Evolutionary conservation across 1,140 invertebrate species (phyloP).

Genomic region (Drosophila bocki): DNA sequence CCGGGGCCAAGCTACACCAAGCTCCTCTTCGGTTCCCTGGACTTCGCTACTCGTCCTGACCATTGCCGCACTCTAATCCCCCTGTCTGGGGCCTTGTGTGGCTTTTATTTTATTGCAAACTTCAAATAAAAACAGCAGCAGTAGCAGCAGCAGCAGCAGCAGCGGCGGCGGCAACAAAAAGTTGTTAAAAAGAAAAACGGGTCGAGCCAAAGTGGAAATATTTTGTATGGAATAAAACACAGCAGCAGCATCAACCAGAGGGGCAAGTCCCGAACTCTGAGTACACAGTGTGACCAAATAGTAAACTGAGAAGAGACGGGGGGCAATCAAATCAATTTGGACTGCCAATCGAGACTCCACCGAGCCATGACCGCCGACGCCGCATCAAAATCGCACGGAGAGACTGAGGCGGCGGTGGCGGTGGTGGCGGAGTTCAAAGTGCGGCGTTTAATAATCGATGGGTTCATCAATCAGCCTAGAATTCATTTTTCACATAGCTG

Average conservation of each 20-base stretch:
- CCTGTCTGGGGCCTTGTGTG: constrained; percentile 49
- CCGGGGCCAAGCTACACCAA: constrained; percentile 29
- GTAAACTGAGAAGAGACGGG: constrained; percentile 11
- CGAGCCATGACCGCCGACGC: constrained; percentile 29
- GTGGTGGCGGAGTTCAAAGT: constrained; percentile 4
- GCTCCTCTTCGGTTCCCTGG: neutral
- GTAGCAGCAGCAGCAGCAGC: constrained; percentile 1
- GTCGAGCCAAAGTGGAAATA: constrained; percentile 28
- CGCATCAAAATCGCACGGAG: constrained; percentile 26
- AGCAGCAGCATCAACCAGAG: constrained; percentile 6
- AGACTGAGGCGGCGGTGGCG: neutral
- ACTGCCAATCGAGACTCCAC: constrained; percentile 32
- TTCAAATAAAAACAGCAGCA: constrained; percentile 56
- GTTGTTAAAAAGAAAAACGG: constrained; percentile 49
- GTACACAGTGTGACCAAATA: constrained; percentile 4
- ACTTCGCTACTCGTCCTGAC: neutral
- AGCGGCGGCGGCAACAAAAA: constrained; percentile 11
- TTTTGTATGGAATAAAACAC: constrained; percentile 42
- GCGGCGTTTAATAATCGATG: constrained; percentile 42
- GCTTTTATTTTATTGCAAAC: constrained; percentile 66
- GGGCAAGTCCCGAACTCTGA: neutral
- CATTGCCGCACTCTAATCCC: constrained; percentile 22
- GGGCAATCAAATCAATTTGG: constrained; percentile 41
- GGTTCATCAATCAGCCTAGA: constrained; percentile 48
- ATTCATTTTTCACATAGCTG: constrained; percentile 19